Percentiles rank a stretch among this genome's conserved stretches.
These are phyloP conservation scores for Notodromas monacha DNA, from an alignment of 2,888 invertebrate species.

Conservation along the genomic window DNA sequence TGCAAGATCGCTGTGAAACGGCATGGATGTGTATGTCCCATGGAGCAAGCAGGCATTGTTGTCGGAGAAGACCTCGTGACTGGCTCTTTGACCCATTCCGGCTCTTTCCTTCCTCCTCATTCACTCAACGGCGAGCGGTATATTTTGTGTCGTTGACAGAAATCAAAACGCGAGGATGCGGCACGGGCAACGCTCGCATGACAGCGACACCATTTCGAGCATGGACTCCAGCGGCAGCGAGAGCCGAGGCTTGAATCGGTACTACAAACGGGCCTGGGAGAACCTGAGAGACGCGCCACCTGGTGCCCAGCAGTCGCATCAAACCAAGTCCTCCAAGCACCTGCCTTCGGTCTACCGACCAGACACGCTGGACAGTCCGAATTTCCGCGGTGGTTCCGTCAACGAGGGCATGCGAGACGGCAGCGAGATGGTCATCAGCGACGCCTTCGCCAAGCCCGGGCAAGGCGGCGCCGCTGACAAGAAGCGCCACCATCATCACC, in stretches of 20 bases:
- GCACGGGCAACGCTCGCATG: constrained; percentile 53
- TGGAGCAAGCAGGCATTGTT: too few species aligned
- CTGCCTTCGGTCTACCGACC: too few species aligned
- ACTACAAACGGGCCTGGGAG: constrained; percentile 73
- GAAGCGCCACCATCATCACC: constrained; percentile 36
- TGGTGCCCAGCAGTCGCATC: too few species aligned
- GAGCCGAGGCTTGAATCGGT: constrained; percentile 39
- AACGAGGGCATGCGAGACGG: constrained; percentile 15
- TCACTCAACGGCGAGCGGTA: too few species aligned
- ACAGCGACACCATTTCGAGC: constrained; percentile 66
- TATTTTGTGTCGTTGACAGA: too few species aligned
- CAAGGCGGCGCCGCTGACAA: too few species aligned
- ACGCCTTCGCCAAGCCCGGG: constrained; percentile 14
- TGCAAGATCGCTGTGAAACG: too few species aligned
- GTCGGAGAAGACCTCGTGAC: too few species aligned
- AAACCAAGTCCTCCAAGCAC: neutral
- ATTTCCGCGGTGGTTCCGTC: constrained; percentile 11
- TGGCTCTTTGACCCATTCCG: too few species aligned
- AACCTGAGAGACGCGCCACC: constrained; percentile 26
- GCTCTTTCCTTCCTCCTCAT: too few species aligned
- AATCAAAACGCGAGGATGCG: constrained; percentile 25
- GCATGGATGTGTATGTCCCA: too few species aligned
- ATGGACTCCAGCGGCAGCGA: constrained; percentile 61
- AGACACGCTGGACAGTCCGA: constrained; percentile 23
- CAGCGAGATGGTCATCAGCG: constrained; percentile 15